phyloP scores from a whole-genome alignment of 2,113 vertebrate genomes.

The Phyllopteryx taeniolatus region DNA sequence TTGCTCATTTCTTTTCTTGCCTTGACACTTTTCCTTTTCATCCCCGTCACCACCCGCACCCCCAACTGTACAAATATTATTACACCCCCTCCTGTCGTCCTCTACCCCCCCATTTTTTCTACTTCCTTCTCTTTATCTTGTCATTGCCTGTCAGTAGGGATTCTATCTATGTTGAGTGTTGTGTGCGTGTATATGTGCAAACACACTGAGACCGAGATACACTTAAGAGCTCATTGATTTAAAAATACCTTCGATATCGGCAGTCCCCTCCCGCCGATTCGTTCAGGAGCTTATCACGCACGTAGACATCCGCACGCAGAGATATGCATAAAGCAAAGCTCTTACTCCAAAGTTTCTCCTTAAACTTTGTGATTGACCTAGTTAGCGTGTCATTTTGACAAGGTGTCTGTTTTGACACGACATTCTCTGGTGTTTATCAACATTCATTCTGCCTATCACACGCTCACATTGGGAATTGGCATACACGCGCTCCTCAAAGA shows the following conservation, averaged over 20 bases:
- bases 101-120: constrained; percentile 31
- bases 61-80: constrained; percentile 69
- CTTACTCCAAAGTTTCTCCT: constrained; percentile 72
- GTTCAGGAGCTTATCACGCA: constrained; percentile 66
- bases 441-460: constrained; percentile 68
- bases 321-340: constrained; percentile 66
- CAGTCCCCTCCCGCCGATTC: constrained; percentile 69
- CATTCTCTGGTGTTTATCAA: constrained; percentile 71
- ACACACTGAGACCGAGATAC: constrained; percentile 70
- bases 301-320: constrained; percentile 43
- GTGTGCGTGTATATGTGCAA: constrained; percentile 55
- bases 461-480: constrained; percentile 59
- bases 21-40: constrained; percentile 48
- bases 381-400: constrained; percentile 72
- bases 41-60: constrained; percentile 24
- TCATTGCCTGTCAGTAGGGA: constrained; percentile 73
- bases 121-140: constrained; percentile 65
- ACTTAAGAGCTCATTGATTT: constrained; percentile 77
- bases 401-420: constrained; percentile 73
- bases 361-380: constrained; percentile 77
- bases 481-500: constrained; percentile 35
- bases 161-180: constrained; percentile 60
- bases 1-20: constrained; percentile 60
- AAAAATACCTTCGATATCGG: constrained; percentile 76
- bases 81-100: constrained; percentile 58